These are phyloP conservation scores for Goniozus legneri DNA, from an alignment of 1,140 invertebrate species.

Conservation along the genomic window DNA sequence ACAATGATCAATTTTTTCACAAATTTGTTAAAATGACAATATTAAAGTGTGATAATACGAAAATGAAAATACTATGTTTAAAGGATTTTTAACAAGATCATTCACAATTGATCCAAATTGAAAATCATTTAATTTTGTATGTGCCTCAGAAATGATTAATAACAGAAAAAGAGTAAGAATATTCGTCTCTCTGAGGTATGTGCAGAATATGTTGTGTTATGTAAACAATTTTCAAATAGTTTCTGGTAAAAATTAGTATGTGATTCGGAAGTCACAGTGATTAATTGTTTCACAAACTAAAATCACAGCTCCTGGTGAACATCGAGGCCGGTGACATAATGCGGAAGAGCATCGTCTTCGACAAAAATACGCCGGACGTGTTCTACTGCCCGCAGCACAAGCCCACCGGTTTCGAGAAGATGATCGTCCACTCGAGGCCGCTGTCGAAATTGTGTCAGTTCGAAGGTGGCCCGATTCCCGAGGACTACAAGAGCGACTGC, in stretches of 20 bases:
- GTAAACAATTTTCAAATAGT: conserved; percentile 2
- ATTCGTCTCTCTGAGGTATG: too few species aligned
- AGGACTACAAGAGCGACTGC: conserved; percentile 76
- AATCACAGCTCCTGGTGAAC: conserved; percentile 25
- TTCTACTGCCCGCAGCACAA: conserved; percentile 81
- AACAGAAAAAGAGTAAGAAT: too few species aligned
- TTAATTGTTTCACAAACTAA: too few species aligned
- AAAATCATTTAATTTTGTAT: too few species aligned
- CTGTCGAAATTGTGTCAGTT: conserved; percentile 74
- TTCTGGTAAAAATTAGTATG: background rate
- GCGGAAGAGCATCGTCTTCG: conserved; percentile 77
- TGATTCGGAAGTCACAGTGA: conserved; percentile 6
- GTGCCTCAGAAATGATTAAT: too few species aligned
- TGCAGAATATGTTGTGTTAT: background rate
- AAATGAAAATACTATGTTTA: too few species aligned
- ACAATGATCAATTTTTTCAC: too few species aligned
- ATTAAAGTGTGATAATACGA: too few species aligned
- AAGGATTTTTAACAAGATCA: too few species aligned
- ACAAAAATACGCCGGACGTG: conserved; percentile 78
- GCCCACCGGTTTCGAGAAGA: conserved; percentile 66
- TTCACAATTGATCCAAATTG: too few species aligned
- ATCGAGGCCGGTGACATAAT: conserved; percentile 68
- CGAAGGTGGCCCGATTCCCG: conserved; percentile 66
- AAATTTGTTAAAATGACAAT: too few species aligned
- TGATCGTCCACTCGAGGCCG: conserved; percentile 66